phyloP scores from a whole-genome alignment of 1,140 invertebrate genomes.

The Bombus affinis region DNA sequence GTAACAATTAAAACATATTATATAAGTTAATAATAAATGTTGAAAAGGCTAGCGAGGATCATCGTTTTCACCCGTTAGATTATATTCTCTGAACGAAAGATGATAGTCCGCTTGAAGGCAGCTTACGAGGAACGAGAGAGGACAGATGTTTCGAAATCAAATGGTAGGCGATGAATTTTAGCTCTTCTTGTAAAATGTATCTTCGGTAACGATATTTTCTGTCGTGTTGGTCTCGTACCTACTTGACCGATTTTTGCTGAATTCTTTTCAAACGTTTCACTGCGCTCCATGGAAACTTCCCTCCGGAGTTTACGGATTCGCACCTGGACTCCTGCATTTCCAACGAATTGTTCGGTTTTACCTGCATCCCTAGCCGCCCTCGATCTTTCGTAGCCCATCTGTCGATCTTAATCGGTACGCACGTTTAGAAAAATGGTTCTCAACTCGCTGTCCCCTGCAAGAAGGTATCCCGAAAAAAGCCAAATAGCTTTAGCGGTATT shows the following conservation, averaged over 20 bases:
- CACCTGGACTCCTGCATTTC: constrained; percentile 27
- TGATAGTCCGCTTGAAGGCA: background rate
- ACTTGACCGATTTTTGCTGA: constrained; percentile 35
- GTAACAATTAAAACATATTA: too few relatives aligned
- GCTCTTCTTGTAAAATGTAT: background rate
- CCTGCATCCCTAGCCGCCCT: background rate
- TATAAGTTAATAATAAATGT: too few relatives aligned
- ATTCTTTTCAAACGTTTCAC: background rate
- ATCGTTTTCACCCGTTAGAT: background rate
- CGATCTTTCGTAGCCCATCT: constrained; percentile 13
- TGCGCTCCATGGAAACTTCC: background rate
- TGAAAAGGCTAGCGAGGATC: too few relatives aligned
- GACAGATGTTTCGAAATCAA: constrained; percentile 37
- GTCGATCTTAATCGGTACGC: background rate
- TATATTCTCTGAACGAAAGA: background rate
- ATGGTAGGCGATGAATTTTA: background rate
- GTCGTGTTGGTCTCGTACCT: constrained; percentile 28
- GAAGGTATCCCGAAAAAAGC: background rate
- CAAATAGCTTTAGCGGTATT: too few relatives aligned
- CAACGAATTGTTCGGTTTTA: constrained; percentile 1
- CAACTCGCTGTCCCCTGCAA: background rate
- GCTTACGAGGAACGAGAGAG: background rate
- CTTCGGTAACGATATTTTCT: constrained; percentile 25
- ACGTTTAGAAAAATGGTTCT: background rate
- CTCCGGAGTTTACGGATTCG: background rate